These are phyloP conservation scores for Criorhina ranunculi DNA, from an alignment of 2,888 invertebrate genomes.

Conservation along the genomic window DNA sequence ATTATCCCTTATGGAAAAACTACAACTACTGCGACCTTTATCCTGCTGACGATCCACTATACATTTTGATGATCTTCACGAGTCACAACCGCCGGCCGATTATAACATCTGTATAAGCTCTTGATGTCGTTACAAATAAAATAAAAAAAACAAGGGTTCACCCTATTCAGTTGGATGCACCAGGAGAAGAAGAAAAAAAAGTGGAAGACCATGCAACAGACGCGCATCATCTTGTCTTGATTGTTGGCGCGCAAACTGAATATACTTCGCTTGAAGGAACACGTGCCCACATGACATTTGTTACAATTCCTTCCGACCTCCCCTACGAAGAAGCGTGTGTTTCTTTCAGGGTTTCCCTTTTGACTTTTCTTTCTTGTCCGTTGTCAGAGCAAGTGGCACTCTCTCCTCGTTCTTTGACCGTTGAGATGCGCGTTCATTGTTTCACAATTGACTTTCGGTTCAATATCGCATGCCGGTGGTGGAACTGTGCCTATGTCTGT, in stretches of 20 bases:
- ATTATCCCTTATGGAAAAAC: constrained; percentile 5
- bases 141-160: constrained; percentile 45
- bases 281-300: constrained; percentile 77
- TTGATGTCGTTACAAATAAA: constrained; percentile 35
- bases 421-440: constrained; percentile 74
- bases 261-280: constrained; percentile 72
- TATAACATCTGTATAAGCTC: constrained; percentile 65
- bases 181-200: constrained; percentile 52
- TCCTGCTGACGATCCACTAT: constrained; percentile 21
- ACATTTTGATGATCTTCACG: constrained; percentile 39
- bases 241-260: constrained; percentile 74
- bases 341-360: constrained; percentile 54
- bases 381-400: constrained; percentile 69
- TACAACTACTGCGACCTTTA: constrained; percentile 33
- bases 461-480: constrained; percentile 74
- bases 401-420: constrained; percentile 67
- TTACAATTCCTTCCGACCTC: constrained; percentile 67
- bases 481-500: constrained; percentile 21
- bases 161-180: constrained; percentile 69
- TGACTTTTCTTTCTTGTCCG: constrained; percentile 34
- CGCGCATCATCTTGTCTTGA: constrained; percentile 69
- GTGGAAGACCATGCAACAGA: constrained; percentile 57
- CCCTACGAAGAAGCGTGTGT: constrained; percentile 35
- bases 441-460: constrained; percentile 76
- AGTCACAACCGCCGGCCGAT: constrained; percentile 38